A percentile compares a stretch with the other conserved stretches of the same genome.
Conservation (phyloP, 2,113 vertebrate genomes). For the Pholis gunnellus region DNA sequence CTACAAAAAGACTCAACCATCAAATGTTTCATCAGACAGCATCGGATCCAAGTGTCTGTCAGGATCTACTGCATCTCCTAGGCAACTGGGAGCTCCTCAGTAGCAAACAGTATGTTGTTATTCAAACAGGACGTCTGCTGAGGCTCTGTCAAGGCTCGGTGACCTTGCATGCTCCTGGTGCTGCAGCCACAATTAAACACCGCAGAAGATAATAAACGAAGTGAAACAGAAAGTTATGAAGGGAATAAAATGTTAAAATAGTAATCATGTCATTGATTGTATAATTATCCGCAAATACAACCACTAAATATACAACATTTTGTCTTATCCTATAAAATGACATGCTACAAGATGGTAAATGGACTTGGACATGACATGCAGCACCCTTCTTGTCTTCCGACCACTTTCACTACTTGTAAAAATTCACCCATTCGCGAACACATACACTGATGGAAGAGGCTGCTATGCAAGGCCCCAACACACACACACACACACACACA, state of each 20-base stretch:
- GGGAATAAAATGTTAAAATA: background rate
- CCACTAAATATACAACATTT: background rate
- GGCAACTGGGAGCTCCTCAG: conserved; percentile 55
- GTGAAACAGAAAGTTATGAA: background rate
- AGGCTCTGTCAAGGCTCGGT: background rate
- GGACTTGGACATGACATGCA: background rate
- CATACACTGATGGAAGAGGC: background rate
- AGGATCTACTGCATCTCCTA: conserved; percentile 57
- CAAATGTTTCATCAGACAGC: conserved; percentile 21
- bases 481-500: too few species aligned
- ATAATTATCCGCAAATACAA: background rate
- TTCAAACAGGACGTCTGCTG: conserved; percentile 38
- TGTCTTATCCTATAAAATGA: conserved; percentile 4
- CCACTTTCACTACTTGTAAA: background rate
- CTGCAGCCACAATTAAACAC: conserved; percentile 15
- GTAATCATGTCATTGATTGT: background rate
- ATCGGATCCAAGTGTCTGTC: conserved; percentile 47
- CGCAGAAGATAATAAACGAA: conserved; percentile 3
- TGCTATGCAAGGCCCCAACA: background rate
- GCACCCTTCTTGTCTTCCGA: background rate
- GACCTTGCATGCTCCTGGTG: conserved; percentile 32
- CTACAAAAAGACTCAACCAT: conserved; percentile 4
- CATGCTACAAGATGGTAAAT: background rate
- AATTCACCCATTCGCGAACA: background rate
- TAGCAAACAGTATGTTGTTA: conserved; percentile 42